phyloP scores from a whole-genome alignment of 2,888 invertebrate species.

The Dastarcus helophoroides region DNA sequence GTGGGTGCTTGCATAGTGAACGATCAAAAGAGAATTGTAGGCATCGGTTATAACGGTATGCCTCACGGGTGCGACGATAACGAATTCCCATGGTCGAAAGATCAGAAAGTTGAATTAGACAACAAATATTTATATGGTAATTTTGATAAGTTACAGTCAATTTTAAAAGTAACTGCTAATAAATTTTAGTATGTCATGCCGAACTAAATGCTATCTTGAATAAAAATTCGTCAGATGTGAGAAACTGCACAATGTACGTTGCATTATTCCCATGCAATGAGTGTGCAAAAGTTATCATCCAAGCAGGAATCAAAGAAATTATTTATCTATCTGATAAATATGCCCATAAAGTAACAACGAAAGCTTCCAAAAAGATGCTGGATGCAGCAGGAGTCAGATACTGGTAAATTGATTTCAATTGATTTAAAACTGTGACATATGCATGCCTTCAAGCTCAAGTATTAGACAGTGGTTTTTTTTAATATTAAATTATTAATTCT shows the following conservation, averaged over 20 bases:
- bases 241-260: conserved; percentile 75
- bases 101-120: conserved; percentile 46
- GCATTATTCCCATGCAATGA: conserved; percentile 94
- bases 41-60: conserved; percentile 96
- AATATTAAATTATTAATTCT: neutral
- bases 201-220: conserved; percentile 96
- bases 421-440: too few relatives aligned
- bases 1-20: conserved; percentile 95
- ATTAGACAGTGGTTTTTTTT: too few relatives aligned
- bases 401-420: too few relatives aligned
- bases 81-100: conserved; percentile 79
- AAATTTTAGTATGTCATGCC: conserved; percentile 85
- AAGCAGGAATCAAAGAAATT: conserved; percentile 74
- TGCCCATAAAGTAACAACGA: conserved; percentile 50
- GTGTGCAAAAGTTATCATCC: conserved; percentile 94
- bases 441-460: too few relatives aligned
- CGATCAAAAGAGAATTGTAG: conserved; percentile 74
- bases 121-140: conserved; percentile 81
- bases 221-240: conserved; percentile 67
- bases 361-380: conserved; percentile 74
- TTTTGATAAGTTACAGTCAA: conserved; percentile 13
- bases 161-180: neutral
- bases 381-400: conserved; percentile 62
- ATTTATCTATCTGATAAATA: conserved; percentile 78
- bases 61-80: conserved; percentile 84